Evolutionary conservation across 2,797 vertebrate genomes (phyloP).

Genomic region (Delichon dasypus): DNA sequence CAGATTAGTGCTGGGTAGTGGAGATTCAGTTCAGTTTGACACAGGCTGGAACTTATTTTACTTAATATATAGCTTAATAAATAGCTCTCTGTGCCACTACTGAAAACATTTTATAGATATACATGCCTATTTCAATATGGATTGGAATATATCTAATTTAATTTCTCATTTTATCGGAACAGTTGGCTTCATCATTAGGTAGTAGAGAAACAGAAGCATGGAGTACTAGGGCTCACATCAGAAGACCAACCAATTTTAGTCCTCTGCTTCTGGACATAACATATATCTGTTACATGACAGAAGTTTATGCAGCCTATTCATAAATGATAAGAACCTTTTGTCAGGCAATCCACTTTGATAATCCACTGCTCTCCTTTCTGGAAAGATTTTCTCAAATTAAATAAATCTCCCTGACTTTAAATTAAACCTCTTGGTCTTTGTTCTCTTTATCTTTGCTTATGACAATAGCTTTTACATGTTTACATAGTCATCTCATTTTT

Average conservation of each 20-base stretch:
- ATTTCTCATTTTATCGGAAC: neutral
- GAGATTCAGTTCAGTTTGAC: neutral
- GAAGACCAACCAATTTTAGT: neutral
- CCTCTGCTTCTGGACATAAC: neutral
- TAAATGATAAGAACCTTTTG: neutral
- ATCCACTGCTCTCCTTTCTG: neutral
- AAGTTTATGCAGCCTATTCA: neutral
- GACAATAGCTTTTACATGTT: neutral
- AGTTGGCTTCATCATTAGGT: neutral
- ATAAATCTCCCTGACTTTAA: neutral
- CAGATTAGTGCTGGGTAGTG: neutral
- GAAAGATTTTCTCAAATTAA: neutral
- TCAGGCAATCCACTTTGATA: neutral
- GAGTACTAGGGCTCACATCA: neutral
- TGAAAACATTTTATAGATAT: neutral
- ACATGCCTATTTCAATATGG: neutral
- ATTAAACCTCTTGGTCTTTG: neutral
- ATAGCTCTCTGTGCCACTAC: neutral
- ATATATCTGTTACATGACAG: neutral
- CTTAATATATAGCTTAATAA: neutral
- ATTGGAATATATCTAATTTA: neutral
- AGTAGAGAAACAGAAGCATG: neutral
- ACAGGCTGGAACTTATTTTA: neutral
- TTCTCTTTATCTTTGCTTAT: neutral
- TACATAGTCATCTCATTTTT: fast-evolving